Evolutionary conservation across 2,113 vertebrate species (phyloP).

Genomic region (Rhinogobius similis): DNA sequence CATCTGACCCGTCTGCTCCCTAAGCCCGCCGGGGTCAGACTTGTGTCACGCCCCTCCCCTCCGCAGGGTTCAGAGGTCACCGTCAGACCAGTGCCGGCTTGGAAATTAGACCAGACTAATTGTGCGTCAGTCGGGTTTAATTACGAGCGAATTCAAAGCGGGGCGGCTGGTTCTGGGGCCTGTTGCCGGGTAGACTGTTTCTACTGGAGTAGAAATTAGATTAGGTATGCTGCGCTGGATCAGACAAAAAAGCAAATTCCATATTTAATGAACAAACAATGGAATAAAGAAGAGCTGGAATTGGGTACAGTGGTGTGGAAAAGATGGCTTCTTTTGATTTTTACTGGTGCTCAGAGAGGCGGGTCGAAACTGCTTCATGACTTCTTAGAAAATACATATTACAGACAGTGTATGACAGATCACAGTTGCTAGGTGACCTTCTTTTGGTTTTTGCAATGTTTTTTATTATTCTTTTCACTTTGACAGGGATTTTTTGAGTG

Average conservation of each 20-base stretch:
- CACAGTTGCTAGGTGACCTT: not conserved
- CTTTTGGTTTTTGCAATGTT: not conserved
- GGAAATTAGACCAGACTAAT: slow-evolving; percentile 75
- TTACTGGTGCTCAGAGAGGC: not conserved
- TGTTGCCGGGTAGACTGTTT: slow-evolving; percentile 28
- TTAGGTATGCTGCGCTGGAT: slow-evolving; percentile 70
- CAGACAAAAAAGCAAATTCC: slow-evolving; percentile 70
- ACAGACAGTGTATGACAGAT: not conserved
- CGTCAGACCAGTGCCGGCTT: slow-evolving; percentile 59
- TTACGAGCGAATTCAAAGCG: slow-evolving; percentile 58
- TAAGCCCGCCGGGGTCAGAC: slow-evolving; percentile 26
- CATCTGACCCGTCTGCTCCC: slow-evolving; percentile 7
- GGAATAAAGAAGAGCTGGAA: slow-evolving; percentile 41
- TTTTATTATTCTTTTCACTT: not conserved
- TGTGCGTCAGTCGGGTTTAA: slow-evolving; percentile 75
- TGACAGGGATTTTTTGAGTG: too few relatives aligned
- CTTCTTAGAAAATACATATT: not conserved
- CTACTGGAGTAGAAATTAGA: slow-evolving; percentile 64
- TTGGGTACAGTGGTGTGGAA: slow-evolving; percentile 6
- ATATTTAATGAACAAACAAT: slow-evolving; percentile 70
- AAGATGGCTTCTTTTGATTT: not conserved
- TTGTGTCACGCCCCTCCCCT: slow-evolving; percentile 37
- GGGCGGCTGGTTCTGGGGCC: slow-evolving; percentile 41
- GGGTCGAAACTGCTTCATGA: not conserved
- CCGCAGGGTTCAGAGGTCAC: slow-evolving; percentile 64